These are phyloP conservation scores for Sarotherodon lohbergeri DNA, from an alignment of 2,113 vertebrate species.

Conservation along the genomic window DNA sequence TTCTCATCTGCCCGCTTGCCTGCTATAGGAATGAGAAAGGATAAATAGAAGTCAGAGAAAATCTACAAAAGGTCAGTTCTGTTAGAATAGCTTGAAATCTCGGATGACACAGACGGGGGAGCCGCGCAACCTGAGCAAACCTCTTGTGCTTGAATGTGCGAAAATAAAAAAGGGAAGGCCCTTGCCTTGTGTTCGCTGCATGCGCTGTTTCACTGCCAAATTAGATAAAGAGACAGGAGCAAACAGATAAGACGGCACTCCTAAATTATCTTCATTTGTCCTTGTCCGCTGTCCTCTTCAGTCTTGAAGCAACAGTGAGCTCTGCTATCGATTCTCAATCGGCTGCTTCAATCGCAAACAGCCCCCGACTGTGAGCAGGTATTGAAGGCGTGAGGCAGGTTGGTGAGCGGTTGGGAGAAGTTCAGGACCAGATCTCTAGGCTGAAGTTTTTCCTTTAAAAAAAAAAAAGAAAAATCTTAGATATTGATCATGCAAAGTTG, in stretches of 20 bases:
- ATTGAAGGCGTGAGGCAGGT: neutral
- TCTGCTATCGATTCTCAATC: slow-evolving; percentile 54
- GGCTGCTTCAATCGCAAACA: slow-evolving; percentile 26
- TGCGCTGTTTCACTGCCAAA: slow-evolving; percentile 14
- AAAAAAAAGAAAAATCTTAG: neutral
- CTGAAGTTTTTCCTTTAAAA: neutral
- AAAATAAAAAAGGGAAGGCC: neutral
- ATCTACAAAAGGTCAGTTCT: slow-evolving; percentile 49
- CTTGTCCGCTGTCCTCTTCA: slow-evolving; percentile 64
- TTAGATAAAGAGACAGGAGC: slow-evolving; percentile 61
- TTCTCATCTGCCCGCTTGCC: slow-evolving; percentile 10
- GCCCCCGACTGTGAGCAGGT: slow-evolving; percentile 2
- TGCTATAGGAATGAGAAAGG: slow-evolving; percentile 34
- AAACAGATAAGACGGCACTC: slow-evolving; percentile 42
- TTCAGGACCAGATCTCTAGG: neutral
- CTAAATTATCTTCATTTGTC: slow-evolving; percentile 58
- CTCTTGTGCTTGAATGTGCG: neutral
- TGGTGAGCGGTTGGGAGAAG: neutral
- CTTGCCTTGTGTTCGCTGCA: neutral
- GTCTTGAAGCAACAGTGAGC: slow-evolving; percentile 8
- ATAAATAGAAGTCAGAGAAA: neutral
- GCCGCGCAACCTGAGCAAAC: neutral
- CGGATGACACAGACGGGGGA: neutral
- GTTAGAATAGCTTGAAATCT: slow-evolving; percentile 22
- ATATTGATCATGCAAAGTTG: slow-evolving; percentile 62